Evolutionary conservation across 2,113 vertebrate genomes (phyloP), one percentile per base, ranked within the genome.

Genomic region (Ahaetulla prasina): DNA sequence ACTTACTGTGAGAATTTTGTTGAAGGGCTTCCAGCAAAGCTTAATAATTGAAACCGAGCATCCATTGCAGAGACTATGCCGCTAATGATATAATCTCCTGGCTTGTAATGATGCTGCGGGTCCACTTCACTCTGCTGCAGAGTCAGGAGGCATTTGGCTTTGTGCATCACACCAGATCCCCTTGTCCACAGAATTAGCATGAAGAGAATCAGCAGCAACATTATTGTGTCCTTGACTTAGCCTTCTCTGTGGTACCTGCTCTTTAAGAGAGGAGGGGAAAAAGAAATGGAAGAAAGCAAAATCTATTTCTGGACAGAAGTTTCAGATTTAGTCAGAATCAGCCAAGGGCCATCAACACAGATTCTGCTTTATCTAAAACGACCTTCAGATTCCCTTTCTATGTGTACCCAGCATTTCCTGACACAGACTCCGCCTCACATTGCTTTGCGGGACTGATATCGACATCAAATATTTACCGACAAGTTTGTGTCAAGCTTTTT

Each of bases 141-240:
- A 63, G 57, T 63, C 9, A 63, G 57, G 25, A 63, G 8, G 27
- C 27, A 30, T 63, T 63, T 63, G 57, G 57, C 25, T 30, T 63
- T 63, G 57, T 11, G 27, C 57, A 11, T 63, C 27, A 30, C 1
- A 12, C 57, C 8, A 11, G 27, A 27, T 30, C 57, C 57, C 25
- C 0, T 1, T 3, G 27, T 0, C 10, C 25, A 63, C 27, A 63
- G 9, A 63, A 30, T 1, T 10, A 12, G 57, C 9, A 30, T 0
- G 3, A 63, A 27, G 22, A 57, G 22, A 57, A 57, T 7, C 6
- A 2, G 22, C 57, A 63, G 57, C 57, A 63, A 63, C 57, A 63
- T 63, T 9, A 7, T 63, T 63, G 3, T 27, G 11, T 4, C 25
- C 57, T 30, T n/a, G 10, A 63, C 27, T 63, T 1, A 63, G 57